These are phyloP conservation scores for Discoglossus pictus DNA, from an alignment of 2,797 vertebrate species.

Conservation along the genomic window DNA sequence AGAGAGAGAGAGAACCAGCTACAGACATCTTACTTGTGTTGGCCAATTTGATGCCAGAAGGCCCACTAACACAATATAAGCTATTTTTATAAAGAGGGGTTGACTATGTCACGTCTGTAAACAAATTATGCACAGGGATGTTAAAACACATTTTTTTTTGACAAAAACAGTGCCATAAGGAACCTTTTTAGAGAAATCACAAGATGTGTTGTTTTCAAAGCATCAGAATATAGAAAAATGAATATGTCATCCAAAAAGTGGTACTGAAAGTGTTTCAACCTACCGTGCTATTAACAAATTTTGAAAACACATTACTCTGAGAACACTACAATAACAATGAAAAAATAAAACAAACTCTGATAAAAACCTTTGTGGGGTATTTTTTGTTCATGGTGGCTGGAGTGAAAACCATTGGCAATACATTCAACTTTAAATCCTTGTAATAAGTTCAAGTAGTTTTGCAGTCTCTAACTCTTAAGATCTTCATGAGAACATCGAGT, in stretches of 20 bases:
- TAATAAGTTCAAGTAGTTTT: slow-evolving; percentile 87
- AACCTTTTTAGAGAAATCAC: too few species aligned
- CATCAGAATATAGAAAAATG: too few species aligned
- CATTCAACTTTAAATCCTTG: slow-evolving; percentile 93
- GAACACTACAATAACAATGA: slow-evolving; percentile 49
- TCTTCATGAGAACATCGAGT: slow-evolving; percentile 29
- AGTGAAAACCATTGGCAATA: slow-evolving; percentile 90
- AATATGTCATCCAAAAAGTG: slow-evolving; percentile 56
- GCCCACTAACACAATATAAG: too few species aligned
- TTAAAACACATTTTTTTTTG: not conserved
- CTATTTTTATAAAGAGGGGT: too few species aligned
- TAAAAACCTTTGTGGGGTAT: slow-evolving; percentile 44
- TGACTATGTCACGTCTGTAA: too few species aligned
- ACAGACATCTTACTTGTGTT: too few species aligned
- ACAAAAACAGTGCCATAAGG: slow-evolving; percentile 2
- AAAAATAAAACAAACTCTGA: slow-evolving; percentile 52
- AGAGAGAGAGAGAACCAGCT: too few species aligned
- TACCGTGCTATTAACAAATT: slow-evolving; percentile 51
- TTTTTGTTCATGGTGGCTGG: slow-evolving; percentile 64
- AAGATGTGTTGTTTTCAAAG: too few species aligned
- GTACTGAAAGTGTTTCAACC: slow-evolving; percentile 51
- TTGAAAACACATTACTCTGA: slow-evolving; percentile 56
- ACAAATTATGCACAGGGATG: too few species aligned
- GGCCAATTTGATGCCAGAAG: too few species aligned
- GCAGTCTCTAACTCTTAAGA: slow-evolving; percentile 36